Evolutionary conservation across 37 sponge, comb jelly and placozoan species (phyloP), one percentile per base, ranked within the genome.

Genomic region (Theonella swinhoei): DNA sequence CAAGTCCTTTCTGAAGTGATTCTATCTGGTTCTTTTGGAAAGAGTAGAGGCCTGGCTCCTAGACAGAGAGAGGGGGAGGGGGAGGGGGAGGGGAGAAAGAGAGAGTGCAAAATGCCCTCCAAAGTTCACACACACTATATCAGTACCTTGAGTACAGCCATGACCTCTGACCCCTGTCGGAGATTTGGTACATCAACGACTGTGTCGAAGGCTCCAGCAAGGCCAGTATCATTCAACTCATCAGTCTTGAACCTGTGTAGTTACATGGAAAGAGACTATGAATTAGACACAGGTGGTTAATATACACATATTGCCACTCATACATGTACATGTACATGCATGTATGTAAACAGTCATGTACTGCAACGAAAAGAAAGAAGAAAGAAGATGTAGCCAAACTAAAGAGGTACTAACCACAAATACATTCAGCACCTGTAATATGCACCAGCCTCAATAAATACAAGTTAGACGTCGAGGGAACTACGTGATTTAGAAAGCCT

Each of bases 161-260:
- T 8, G 26, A 94, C 76, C 26, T 94, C 89, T 22, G 37, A 31
- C 3, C 83, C 85, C 39, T 29, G 75, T 59, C 79, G 88, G 40
- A 94, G 77, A 47, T 65, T 70, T 37, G 92, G 91, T 19, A 91
- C 89, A 1, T 84, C 72, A 33, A 84, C 39, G 4, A 41, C 34
- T 42, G 40, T 76, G 63, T 76, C 76, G 70, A 94, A 94, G 11
- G 85, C 89, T 64, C 31, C 67, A 2, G 11, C 37, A 22, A 94
- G 41, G n/a, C 92, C 89, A 42, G 85, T 77, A 58, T 33, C 42
- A 24, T 69, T 39, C 42, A 95, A 35, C 1, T 82, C 87, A 9
- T 81, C 90, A 60, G 83, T 64, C 2, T 62, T 62, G 14, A 85
- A 42, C 1, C 85, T 47, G 54, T 47, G 54, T n/a, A n/a, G n/a